Conservation (phyloP, 2,113 vertebrate species). For the Herpetotheres cachinnans region DNA sequence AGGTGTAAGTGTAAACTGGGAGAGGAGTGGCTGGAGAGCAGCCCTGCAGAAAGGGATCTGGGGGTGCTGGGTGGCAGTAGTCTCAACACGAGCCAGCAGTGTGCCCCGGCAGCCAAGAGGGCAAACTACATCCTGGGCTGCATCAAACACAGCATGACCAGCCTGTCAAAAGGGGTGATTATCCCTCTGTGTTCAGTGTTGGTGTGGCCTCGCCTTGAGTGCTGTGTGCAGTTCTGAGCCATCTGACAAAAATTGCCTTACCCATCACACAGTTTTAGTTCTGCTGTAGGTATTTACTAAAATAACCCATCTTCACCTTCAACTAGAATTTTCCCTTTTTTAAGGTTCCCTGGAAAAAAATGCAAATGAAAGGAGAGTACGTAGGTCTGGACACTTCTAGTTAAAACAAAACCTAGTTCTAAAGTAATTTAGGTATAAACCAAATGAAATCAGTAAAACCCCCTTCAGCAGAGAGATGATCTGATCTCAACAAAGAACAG, state of each 20-base stretch:
- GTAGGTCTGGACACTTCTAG: background rate
- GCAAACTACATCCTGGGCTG: fast-evolving
- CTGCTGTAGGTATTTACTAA: background rate
- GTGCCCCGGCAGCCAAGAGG: background rate
- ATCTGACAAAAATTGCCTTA: background rate
- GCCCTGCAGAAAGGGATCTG: background rate
- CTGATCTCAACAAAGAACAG: too few relatives aligned
- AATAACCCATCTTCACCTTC: background rate
- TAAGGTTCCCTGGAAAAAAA: background rate
- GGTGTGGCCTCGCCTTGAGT: background rate
- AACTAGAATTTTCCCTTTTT: background rate
- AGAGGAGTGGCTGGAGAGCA: background rate
- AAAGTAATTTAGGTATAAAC: background rate
- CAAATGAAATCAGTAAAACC: background rate
- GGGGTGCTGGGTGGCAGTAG: background rate
- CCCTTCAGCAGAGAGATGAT: background rate
- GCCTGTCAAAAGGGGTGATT: too few relatives aligned
- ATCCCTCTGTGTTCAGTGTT: too few relatives aligned
- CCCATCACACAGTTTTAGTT: background rate
- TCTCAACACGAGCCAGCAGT: background rate
- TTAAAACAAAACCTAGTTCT: background rate
- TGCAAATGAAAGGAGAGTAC: background rate
- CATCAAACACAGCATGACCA: background rate
- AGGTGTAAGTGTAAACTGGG: background rate
- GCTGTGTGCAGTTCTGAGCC: background rate